These are phyloP conservation scores for Apis dorsata DNA, from an alignment of 1,140 invertebrate species.

Conservation along the genomic window DNA sequence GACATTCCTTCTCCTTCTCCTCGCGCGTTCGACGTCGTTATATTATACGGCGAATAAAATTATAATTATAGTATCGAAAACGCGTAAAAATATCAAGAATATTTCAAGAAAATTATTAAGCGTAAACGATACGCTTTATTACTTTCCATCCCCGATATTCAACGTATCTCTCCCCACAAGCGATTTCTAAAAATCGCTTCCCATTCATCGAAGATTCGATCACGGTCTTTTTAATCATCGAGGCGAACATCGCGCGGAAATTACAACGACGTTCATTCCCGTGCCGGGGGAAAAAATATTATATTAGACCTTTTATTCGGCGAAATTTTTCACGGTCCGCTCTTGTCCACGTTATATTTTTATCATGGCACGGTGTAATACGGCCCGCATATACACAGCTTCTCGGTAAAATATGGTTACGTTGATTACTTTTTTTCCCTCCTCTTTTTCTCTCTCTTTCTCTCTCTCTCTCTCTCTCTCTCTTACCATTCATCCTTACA, in stretches of 20 bases:
- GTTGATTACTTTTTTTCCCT: constrained; percentile 52
- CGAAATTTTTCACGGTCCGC: constrained; percentile 24
- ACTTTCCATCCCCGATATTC: not conserved
- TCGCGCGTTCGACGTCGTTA: no score
- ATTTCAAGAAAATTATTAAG: not conserved
- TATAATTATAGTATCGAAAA: no score
- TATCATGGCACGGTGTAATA: constrained; percentile 42
- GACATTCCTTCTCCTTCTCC: no score
- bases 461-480: not conserved
- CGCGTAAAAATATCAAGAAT: no score
- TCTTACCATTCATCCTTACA: constrained; percentile 33
- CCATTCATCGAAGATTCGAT: not conserved
- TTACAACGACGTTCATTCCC: constrained; percentile 28
- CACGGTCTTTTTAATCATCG: constrained; percentile 17
- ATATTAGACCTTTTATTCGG: constrained; percentile 25
- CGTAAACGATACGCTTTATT: not conserved
- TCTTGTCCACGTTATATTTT: constrained; percentile 20
- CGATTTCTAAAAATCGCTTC: not conserved
- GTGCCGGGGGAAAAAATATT: constrained; percentile 18
- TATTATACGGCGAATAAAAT: no score
- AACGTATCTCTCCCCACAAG: not conserved
- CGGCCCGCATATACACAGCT: constrained; percentile 31
- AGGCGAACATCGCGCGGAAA: constrained; percentile 3
- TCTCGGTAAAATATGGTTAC: constrained; percentile 56
- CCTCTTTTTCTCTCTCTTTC: not conserved